These are phyloP conservation scores for Oceanodroma leucorhoa DNA, from an alignment of 2,797 vertebrate species.

Conservation along the genomic window DNA sequence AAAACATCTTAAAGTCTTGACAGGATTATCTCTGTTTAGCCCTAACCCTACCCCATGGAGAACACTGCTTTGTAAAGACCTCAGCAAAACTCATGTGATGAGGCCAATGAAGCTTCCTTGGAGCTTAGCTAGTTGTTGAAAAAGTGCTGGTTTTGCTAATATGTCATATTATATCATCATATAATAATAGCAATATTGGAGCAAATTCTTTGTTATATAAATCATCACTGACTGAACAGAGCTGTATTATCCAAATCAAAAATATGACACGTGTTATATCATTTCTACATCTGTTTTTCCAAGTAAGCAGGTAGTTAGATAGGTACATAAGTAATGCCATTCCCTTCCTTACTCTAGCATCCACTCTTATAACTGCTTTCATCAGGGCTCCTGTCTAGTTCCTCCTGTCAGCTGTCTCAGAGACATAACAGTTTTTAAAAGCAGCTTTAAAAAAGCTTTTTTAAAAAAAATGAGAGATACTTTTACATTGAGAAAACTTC, in stretches of 20 bases:
- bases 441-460: background rate
- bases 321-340: background rate
- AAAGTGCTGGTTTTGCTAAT: background rate
- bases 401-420: background rate
- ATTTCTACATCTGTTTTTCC: background rate
- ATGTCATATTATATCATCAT: background rate
- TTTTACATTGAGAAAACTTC: background rate
- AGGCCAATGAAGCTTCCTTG: background rate
- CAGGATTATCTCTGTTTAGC: conserved; percentile 30
- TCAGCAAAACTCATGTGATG: background rate
- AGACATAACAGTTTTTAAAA: background rate
- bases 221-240: background rate
- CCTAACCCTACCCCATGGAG: background rate
- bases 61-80: background rate
- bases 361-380: background rate
- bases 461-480: background rate
- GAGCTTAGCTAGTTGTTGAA: background rate
- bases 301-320: background rate
- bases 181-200: background rate
- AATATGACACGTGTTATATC: background rate
- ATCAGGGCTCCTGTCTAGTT: background rate
- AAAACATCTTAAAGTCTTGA: conserved; percentile 52
- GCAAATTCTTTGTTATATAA: background rate
- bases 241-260: background rate
- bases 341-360: background rate